Conservation (phyloP, 35 echinoderm and acorn worm species). For the Anneissia japonica region DNA sequence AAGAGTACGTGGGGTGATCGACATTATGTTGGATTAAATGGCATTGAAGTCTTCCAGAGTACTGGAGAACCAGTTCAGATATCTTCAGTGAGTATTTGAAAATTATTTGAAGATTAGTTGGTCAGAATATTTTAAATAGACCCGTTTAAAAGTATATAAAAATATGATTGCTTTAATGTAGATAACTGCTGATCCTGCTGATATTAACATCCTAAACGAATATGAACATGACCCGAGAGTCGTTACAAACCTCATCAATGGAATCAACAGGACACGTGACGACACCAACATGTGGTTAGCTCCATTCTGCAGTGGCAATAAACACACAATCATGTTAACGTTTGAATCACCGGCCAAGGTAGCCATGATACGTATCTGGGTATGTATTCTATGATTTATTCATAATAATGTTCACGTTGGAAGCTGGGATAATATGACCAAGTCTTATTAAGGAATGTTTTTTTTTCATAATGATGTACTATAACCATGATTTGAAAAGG, state of each 20-base stretch:
- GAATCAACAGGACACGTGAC: conserved; percentile 81
- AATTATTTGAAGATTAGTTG: no score
- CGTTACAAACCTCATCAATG: conserved; percentile 82
- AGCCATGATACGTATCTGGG: conserved; percentile 96
- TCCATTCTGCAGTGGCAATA: conserved; percentile 53
- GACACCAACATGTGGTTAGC: conserved; percentile 97
- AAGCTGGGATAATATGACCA: no score
- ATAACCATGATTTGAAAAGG: no score
- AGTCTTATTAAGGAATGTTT: no score
- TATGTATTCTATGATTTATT: conserved; percentile 12
- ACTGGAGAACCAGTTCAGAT: conserved; percentile 68
- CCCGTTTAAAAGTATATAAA: no score
- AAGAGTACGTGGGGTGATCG: conserved; percentile 86
- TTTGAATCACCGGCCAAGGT: conserved; percentile 71
- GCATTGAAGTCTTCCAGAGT: conserved; percentile 88
- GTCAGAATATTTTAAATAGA: no score
- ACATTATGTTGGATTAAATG: conserved; percentile 91
- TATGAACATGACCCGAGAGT: conserved; percentile 75
- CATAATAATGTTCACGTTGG: no score
- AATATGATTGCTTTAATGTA: no score
- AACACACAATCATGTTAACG: conserved; percentile 55
- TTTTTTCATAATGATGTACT: no score
- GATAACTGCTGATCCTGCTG: conserved; percentile 80
- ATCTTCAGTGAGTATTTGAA: conserved; percentile 35
- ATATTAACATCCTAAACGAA: conserved; percentile 77